Conservation (phyloP, 2,113 vertebrate genomes). For the Micromys minutus region DNA sequence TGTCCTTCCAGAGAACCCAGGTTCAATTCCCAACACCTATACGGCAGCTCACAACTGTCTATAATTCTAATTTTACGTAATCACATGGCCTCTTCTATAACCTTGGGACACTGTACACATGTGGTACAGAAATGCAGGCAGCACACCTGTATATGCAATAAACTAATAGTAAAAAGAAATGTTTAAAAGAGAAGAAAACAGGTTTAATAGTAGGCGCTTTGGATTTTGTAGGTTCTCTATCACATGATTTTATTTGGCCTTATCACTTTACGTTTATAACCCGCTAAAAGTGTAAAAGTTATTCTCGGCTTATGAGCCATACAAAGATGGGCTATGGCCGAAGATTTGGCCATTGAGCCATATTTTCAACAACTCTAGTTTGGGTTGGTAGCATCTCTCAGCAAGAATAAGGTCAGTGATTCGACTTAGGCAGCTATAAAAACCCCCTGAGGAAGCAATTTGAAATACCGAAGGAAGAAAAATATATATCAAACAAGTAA, state of each 20-base stretch:
- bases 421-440: not conserved
- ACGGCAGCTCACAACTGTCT: not conserved
- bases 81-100: not conserved
- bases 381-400: not conserved
- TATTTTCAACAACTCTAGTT: not conserved
- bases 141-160: not conserved
- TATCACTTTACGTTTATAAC: not conserved
- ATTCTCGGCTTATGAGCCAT: not conserved
- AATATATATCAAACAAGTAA: conserved; percentile 8
- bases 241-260: not conserved
- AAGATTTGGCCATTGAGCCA: not conserved
- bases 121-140: not conserved
- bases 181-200: not conserved
- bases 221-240: not conserved
- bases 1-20: not conserved
- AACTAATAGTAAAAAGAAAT: not conserved
- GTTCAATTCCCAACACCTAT: not conserved
- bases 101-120: not conserved
- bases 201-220: not conserved
- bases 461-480: not conserved
- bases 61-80: not conserved
- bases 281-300: not conserved
- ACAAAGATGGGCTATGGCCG: not conserved
- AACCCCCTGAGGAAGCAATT: not conserved
- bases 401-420: not conserved